Base-by-base conservation (phyloP, 2,797 vertebrate genomes). In the Melanotaenia maccullochi region DNA sequence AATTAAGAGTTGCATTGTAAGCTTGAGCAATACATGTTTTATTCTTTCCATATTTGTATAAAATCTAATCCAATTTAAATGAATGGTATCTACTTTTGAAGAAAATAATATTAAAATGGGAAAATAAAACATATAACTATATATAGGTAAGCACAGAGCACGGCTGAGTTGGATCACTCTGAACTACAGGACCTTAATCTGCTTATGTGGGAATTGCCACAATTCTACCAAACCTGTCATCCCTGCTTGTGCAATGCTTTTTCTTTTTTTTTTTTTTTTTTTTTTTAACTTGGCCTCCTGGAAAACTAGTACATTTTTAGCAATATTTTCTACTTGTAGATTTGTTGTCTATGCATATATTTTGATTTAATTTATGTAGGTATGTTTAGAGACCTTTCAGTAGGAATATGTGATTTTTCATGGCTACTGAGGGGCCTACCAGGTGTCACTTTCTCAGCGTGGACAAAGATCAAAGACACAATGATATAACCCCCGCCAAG, bases 401-500 rank as follows among this genome's bases (percentile, higher is more conserved):
- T 68, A 54, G 51, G n/a, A 71, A 54, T 78, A 57, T 75, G 20
- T 47, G 22, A 67, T 68, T 68, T 52, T 69, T 64, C 54, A 18
- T 56, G 56, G 62, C 44, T 51, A 71, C 69, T 60, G 54, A 61
- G 33, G 44, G 64, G 22, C 64, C 25, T 25, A 25, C 25, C 84
- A 84, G 81, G 81, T 85, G 86, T 82, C 74, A 58, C 64, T 68
- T 72, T 63, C 40, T 73, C 82, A 67, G 33, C 30, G 66, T 83
- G 79, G 71, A 79, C 61, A 68, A 64, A 80, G 83, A 87, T 90
- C 82, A 88, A 69, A 90, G 67, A 65, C 16, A 73, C 1, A 38
- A 78, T 76, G 67, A 77, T 65, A 77, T 73, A 73, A 80, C 47
- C 66, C 30, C 47, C 7, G 28, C 42, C 16, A 65, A 24, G n/a